Conservation (phyloP, 35 echinoderm and acorn worm species). For the Holothuria glaberrima region DNA sequence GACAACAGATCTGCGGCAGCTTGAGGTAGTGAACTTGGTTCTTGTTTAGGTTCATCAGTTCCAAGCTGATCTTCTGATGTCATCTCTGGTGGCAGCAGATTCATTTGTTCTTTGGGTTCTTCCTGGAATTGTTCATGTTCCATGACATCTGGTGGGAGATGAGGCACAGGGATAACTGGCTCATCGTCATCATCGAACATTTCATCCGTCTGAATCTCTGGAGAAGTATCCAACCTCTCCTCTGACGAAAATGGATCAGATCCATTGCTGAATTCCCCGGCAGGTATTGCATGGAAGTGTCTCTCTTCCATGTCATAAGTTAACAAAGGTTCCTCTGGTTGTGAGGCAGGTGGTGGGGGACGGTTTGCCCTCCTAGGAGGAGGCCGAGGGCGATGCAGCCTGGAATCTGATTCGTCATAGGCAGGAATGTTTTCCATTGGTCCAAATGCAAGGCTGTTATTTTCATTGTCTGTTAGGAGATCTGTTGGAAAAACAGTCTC, state of each 20-base stretch:
- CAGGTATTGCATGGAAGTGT: conserved; percentile 23
- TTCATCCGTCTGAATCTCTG: conserved; percentile 11
- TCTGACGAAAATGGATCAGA: conserved; percentile 63
- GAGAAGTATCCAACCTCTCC: conserved; percentile 56
- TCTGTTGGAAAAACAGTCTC: not conserved
- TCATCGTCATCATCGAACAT: conserved; percentile 43
- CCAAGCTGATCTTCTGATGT: not conserved
- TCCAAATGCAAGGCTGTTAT: conserved; percentile 46
- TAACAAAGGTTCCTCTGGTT: not conserved
- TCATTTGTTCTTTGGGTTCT: not conserved
- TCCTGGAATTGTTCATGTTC: conserved; percentile 58
- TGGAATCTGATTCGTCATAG: conserved; percentile 29
- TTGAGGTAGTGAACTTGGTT: conserved; percentile 37
- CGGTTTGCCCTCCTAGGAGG: not conserved
- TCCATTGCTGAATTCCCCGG: conserved; percentile 16
- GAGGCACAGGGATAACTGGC: not conserved
- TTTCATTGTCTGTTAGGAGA: conserved; percentile 43
- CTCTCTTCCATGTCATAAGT: conserved; percentile 30
- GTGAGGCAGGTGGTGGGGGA: not conserved
- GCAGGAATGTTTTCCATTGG: conserved; percentile 49
- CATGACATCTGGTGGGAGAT: conserved; percentile 25
- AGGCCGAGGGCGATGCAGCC: not conserved
- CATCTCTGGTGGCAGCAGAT: not conserved
- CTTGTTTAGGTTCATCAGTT: not conserved
- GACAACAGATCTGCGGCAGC: conserved; percentile 76